Conservation (phyloP, 2,888 invertebrate genomes). For the Campoletis raptor region DNA sequence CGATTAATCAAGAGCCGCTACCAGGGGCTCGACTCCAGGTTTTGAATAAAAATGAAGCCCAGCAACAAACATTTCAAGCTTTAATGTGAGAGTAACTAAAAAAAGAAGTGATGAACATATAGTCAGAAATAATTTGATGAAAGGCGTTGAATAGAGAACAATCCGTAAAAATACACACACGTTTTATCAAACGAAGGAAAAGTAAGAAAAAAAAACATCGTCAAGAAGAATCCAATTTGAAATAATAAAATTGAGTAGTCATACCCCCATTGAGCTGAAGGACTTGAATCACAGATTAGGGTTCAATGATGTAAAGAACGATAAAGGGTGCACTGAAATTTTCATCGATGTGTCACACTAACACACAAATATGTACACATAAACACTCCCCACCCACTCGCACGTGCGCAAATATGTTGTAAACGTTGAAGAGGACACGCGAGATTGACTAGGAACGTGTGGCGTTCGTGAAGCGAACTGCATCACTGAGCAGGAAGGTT, state of each 20-base stretch:
- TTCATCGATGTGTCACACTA: constrained; percentile 37
- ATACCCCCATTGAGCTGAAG: constrained; percentile 58
- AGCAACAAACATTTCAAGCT: too few relatives aligned
- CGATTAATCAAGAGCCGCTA: too few relatives aligned
- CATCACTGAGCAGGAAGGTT: constrained; percentile 66
- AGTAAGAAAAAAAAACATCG: too few relatives aligned
- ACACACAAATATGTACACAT: neutral
- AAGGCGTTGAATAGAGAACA: neutral
- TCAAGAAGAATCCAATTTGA: neutral
- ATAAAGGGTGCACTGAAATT: constrained; percentile 5
- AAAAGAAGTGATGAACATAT: too few relatives aligned
- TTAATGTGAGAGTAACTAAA: too few relatives aligned
- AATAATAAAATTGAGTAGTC: constrained; percentile 3
- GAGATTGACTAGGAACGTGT: constrained; percentile 50
- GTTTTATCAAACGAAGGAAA: neutral
- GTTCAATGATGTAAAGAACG: neutral
- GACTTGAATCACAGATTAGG: constrained; percentile 5
- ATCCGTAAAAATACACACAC: neutral
- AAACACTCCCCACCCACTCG: neutral
- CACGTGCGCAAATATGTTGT: constrained; percentile 23
- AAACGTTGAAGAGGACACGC: constrained; percentile 29
- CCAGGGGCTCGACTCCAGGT: too few relatives aligned
- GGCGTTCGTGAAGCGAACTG: constrained; percentile 61
- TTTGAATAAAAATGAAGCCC: too few relatives aligned
- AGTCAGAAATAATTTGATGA: too few relatives aligned